Base-by-base conservation (phyloP, 1,140 invertebrate species). In the Panagrolaimus sp. region DNA sequence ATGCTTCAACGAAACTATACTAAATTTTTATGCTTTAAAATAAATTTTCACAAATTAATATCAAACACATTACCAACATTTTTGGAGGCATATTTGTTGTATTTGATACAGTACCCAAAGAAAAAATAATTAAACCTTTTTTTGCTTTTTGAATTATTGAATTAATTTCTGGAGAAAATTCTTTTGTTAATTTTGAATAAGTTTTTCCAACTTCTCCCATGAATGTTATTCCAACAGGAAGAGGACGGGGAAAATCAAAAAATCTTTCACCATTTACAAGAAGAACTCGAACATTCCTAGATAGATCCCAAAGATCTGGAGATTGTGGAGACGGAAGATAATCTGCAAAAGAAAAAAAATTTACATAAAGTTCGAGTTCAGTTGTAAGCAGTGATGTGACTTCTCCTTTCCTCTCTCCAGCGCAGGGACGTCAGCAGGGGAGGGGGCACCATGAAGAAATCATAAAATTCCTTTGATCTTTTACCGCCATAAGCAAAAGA, bases 81-180 rank as follows among this genome's bases (percentile, higher is more conserved):
- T 73, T 63, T 0, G 43, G 10, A 17, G 80, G 80, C 80, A 82
- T 82, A 52, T 83, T 82, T 7, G 82, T 79, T 7, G 80, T 82
- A 67, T 82, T 82, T 17, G 80, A 83, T 5, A 82, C 82, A 44
- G 80, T 83, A n/a, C 80, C 80, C 46, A 82, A 47, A 15, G 80
- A 82, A 68, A 82, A 82, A 38, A 82, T 78, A 65, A 83, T 72
- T 17, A 83, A 45, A 52, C 79, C 79, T 64, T 82, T 78, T 15
- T 75, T 47, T 15, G 78, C 55, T 21, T 38, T 62, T 9, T 73
- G 38, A 26, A 73, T 52, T 8, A 82, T 66, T 14, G 43, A 14
- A 38, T 74, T 44, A 17, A 77, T 43, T 63, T 78, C 63, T n/a
- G 58, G 24, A 14, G 75, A 48, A 10, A 72, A 67, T 0, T 26